These are phyloP conservation scores for Nephrotoma flavescens DNA, from an alignment of 2,888 invertebrate genomes.

Conservation along the genomic window DNA sequence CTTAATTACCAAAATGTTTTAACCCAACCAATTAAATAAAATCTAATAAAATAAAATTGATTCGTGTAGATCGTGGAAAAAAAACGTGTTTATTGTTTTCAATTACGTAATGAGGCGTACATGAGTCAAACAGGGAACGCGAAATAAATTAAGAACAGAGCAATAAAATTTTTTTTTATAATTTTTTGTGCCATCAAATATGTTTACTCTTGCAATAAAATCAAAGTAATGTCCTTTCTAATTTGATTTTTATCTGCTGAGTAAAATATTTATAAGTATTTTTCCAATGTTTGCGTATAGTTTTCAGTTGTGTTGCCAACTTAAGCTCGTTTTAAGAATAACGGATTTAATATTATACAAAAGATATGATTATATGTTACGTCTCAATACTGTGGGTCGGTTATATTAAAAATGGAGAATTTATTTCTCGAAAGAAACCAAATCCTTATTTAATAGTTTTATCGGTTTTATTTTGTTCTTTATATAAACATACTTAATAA, in stretches of 20 bases:
- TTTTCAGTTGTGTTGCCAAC: neutral
- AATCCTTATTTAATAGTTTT: neutral
- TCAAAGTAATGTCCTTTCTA: neutral
- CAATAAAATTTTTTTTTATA: neutral
- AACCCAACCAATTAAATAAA: neutral
- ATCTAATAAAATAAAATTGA: neutral
- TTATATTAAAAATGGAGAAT: neutral
- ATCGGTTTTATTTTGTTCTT: neutral
- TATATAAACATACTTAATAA: neutral
- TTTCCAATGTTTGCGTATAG: neutral
- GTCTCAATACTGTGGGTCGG: neutral
- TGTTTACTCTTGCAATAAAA: neutral
- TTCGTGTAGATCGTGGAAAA: neutral
- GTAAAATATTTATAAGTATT: neutral
- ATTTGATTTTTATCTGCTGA: neutral
- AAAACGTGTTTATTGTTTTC: neutral
- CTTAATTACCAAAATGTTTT: neutral
- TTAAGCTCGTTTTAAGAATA: neutral
- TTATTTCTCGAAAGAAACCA: neutral
- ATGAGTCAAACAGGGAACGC: neutral
- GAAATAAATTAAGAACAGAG: neutral
- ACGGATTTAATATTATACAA: neutral
- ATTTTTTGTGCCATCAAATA: neutral
- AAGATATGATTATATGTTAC: neutral
- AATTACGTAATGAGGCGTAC: neutral